These are phyloP conservation scores for Bufotes viridis DNA, from an alignment of 2,797 vertebrate genomes.

Conservation along the genomic window DNA sequence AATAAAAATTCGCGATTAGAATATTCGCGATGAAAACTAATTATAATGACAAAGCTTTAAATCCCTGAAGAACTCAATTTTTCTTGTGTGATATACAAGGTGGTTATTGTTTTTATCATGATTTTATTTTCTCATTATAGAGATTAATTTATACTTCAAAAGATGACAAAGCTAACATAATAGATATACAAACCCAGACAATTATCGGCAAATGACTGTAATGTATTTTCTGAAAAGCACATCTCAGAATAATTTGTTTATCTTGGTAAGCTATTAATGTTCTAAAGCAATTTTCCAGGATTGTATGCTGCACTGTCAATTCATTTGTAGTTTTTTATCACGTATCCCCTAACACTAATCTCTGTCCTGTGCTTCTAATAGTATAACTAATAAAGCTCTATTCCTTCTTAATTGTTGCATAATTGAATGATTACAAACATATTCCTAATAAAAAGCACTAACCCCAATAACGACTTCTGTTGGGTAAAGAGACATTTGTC, in stretches of 20 bases:
- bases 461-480: no score
- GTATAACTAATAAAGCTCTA: neutral
- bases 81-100: slow-evolving; percentile 69
- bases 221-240: slow-evolving; percentile 42
- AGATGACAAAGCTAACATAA: slow-evolving; percentile 46
- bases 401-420: no score
- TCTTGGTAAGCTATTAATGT: slow-evolving; percentile 19
- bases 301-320: neutral
- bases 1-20: no score
- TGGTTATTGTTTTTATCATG: slow-evolving; percentile 67
- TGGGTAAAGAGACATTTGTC: no score
- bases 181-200: slow-evolving; percentile 43
- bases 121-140: slow-evolving; percentile 58
- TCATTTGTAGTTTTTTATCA: neutral
- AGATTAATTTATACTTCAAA: slow-evolving; percentile 69
- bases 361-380: neutral
- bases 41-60: slow-evolving; percentile 40
- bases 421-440: neutral
- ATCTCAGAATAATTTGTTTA: slow-evolving; percentile 44
- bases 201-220: slow-evolving; percentile 49
- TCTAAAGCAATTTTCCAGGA: slow-evolving; percentile 4
- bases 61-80: slow-evolving; percentile 64
- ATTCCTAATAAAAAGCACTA: neutral
- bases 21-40: no score
- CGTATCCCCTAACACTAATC: neutral